Conservation (phyloP, 2,888 invertebrate species). For the Xestia sexstrigata region DNA sequence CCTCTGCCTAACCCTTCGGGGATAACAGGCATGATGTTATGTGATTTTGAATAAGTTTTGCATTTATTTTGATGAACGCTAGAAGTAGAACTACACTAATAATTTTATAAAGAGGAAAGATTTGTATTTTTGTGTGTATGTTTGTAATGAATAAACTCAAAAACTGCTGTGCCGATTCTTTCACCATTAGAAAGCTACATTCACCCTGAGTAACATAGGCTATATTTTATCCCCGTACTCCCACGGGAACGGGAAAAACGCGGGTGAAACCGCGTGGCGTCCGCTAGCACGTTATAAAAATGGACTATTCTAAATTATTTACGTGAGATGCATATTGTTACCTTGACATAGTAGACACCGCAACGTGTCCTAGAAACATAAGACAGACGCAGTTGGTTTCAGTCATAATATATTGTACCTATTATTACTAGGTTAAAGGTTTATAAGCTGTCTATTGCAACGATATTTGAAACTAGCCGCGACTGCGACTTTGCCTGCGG, state of each 20-base stretch:
- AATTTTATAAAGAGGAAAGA: no score
- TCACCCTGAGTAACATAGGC: no score
- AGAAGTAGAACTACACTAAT: no score
- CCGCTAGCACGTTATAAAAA: no score
- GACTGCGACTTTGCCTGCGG: background rate
- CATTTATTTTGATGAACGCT: background rate
- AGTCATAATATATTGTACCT: constrained; percentile 47
- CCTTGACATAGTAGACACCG: constrained; percentile 82
- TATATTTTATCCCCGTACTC: no score
- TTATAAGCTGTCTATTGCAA: constrained; percentile 19
- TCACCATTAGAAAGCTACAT: no score
- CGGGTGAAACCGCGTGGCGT: no score
- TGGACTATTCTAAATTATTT: constrained; percentile 7
- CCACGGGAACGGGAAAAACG: no score
- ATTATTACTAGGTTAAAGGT: constrained; percentile 45
- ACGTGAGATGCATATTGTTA: constrained; percentile 53
- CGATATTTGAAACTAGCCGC: constrained; percentile 3
- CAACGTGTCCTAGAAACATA: constrained; percentile 80
- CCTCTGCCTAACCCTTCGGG: background rate
- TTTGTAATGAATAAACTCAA: no score
- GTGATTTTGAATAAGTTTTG: background rate
- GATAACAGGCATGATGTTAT: background rate
- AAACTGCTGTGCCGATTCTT: no score
- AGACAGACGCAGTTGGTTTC: constrained; percentile 69
- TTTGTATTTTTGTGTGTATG: no score